These are phyloP conservation scores for Pavo muticus DNA, from an alignment of 2,113 vertebrate species.

Conservation along the genomic window DNA sequence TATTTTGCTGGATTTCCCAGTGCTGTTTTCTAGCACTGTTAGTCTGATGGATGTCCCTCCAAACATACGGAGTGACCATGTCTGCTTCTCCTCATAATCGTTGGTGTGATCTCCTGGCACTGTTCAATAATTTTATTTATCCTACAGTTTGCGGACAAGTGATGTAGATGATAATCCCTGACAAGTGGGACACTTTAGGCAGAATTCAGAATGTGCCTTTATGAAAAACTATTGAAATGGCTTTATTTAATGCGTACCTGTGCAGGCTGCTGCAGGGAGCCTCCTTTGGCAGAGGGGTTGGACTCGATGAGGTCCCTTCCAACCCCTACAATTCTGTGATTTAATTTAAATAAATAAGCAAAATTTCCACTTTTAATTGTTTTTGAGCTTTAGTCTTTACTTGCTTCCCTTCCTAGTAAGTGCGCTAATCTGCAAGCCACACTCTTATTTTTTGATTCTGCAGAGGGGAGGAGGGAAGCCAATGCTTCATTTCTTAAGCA, in stretches of 20 bases:
- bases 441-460: rapidly evolving
- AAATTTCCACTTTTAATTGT: neutral
- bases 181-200: neutral
- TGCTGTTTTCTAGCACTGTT: neutral
- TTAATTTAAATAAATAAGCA: no score
- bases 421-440: rapidly evolving
- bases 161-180: neutral
- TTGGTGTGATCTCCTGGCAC: neutral
- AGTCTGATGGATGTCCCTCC: neutral
- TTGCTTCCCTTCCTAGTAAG: neutral
- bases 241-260: no score
- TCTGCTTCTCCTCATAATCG: neutral
- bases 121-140: neutral
- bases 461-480: neutral
- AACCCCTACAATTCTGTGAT: no score
- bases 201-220: neutral
- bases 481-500: neutral
- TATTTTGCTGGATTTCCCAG: neutral
- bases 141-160: neutral
- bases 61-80: rapidly evolving
- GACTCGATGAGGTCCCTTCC: no score
- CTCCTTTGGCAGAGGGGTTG: no score
- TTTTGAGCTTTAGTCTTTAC: neutral
- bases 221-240: neutral
- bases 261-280: no score